Base-by-base conservation (phyloP, 2,113 vertebrate species). In the Istiophorus platypterus region DNA sequence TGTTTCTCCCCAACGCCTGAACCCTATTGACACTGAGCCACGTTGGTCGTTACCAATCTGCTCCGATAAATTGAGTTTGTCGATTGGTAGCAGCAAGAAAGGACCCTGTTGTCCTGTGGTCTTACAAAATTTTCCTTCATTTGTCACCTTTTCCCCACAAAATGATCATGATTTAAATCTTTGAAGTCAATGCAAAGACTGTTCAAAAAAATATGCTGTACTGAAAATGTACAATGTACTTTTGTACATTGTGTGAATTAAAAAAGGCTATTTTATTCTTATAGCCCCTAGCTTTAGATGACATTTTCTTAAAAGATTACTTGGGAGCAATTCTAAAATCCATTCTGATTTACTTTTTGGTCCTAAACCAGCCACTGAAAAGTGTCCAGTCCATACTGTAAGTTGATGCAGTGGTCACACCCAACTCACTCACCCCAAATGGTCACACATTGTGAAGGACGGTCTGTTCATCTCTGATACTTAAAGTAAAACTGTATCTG, bases 31-130 rank as follows among this genome's bases (percentile, higher is more conserved):
- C 85, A 80, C 67, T 42, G 56, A 80, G 52, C 71, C 74, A 73
- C 78, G 85, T 61, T 78, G 73, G 34, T 68, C 73, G 70, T 61
- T 64, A 79, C 82, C 85, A 88, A 76, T 84, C 78, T 85, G 61
- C 34, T 41, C 49, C 57, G 51, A 76, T 47, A 1, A 67, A 89
- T 78, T 69, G 74, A 77, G 70, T 86, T 64, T 73, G 80, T 72
- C 79, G 77, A 18, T 34, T 80, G 52, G 56, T 71, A 61, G 85
- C 84, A 77, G 51, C 42, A 20, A 26, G 10, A 27, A 27, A 57
- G 72, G 22, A 57, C 69, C 54, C n/a, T 47, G 20, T 51, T 51
- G 56, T 80, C 47, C 22, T 54, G 26, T 45, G 65, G 62, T 49
- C 75, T 80, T 77, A n/a, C 37, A 72, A 59, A 73, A 31, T 42